phyloP scores from a whole-genome alignment of 2,797 vertebrate species.

The Enteromius unitaeniatus region DNA sequence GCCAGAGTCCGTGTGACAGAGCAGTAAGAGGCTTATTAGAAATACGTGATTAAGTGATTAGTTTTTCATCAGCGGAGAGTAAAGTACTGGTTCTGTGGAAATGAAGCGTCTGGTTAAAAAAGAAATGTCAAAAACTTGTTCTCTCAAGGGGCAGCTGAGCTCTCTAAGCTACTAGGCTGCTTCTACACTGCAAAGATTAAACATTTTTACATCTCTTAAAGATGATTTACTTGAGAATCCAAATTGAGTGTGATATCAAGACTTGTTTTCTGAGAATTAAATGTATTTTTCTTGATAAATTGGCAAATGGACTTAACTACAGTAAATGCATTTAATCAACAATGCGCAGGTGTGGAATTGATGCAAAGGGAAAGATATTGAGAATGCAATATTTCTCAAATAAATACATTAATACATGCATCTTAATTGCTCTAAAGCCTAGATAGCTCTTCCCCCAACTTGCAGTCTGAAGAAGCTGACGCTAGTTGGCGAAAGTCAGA shows the following conservation, averaged over 20 bases:
- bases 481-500: neutral
- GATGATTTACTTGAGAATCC: neutral
- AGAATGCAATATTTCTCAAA: neutral
- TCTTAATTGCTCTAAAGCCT: neutral
- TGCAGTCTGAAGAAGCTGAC: neutral
- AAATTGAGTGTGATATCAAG: neutral
- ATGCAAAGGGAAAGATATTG: neutral
- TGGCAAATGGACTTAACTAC: neutral
- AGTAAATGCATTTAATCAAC: neutral
- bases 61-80: slow-evolving; percentile 71
- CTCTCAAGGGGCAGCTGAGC: slow-evolving; percentile 61
- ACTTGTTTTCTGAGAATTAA: neutral
- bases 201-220: neutral
- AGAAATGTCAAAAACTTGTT: slow-evolving; percentile 68
- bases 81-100: slow-evolving; percentile 72
- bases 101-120: slow-evolving; percentile 69
- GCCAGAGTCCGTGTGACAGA: slow-evolving; percentile 67
- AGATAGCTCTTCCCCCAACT: neutral
- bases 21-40: slow-evolving; percentile 77
- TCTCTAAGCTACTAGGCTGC: neutral
- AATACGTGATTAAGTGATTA: slow-evolving; percentile 78
- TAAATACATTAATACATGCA: neutral
- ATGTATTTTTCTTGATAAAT: neutral
- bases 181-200: neutral
- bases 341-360: neutral